Conservation (phyloP, 2,888 invertebrate genomes). For the Drosophila robusta region DNA sequence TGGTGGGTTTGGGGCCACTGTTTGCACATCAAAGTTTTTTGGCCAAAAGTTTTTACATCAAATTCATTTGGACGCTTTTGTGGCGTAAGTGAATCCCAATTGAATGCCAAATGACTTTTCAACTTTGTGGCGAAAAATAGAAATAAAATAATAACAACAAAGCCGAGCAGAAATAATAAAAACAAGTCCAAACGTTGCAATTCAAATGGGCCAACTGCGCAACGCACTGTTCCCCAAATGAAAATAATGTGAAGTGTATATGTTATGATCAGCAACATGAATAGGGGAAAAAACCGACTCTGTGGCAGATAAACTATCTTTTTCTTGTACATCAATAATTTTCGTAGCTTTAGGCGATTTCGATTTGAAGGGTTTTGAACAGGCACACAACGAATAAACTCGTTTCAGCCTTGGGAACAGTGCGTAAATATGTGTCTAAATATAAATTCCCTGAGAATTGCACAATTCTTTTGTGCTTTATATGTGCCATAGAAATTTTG, state of each 20-base stretch:
- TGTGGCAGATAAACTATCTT: too few species aligned
- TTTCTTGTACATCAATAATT: not conserved
- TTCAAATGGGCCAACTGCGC: not conserved
- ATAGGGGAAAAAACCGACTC: too few species aligned
- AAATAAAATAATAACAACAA: conserved; percentile 5
- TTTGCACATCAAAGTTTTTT: conserved; percentile 53
- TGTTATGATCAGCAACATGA: too few species aligned
- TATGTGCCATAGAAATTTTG: conserved; percentile 27
- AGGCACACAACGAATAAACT: not conserved
- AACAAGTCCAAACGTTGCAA: not conserved
- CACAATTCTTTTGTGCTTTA: conserved; percentile 43
- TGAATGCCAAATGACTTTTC: conserved; percentile 74
- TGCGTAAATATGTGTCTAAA: conserved; percentile 11
- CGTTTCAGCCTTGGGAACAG: not conserved
- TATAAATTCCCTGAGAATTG: conserved; percentile 37
- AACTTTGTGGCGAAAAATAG: conserved; percentile 47
- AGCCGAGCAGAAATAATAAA: conserved; percentile 7
- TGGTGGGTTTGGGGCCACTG: conserved; percentile 2
- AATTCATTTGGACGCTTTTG: conserved; percentile 74
- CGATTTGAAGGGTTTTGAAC: too few species aligned
- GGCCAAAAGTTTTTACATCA: conserved; percentile 69
- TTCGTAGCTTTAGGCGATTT: not conserved
- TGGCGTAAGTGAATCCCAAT: conserved; percentile 66
- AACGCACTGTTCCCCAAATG: not conserved
- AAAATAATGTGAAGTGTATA: too few species aligned